phyloP scores from a whole-genome alignment of 2,888 invertebrate species.

The Polyommatus iphigenia region DNA sequence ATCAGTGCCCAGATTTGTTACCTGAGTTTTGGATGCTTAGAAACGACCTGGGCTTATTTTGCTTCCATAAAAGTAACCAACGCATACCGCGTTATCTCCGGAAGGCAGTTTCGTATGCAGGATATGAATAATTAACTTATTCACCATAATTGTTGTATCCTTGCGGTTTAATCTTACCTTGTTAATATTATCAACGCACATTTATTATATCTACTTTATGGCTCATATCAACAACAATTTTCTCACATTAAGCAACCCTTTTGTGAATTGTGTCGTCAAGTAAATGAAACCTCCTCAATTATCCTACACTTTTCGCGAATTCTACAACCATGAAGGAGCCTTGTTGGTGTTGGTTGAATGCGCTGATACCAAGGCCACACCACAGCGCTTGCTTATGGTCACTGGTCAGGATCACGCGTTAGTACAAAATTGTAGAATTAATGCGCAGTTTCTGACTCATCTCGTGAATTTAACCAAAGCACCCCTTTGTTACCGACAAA shows the following conservation, averaged over 20 bases:
- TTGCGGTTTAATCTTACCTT: constrained; percentile 9
- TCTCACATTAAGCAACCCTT: background rate
- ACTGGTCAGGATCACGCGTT: no score
- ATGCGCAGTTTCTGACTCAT: no score
- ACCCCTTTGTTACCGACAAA: no score
- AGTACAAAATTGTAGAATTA: no score
- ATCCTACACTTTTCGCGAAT: no score
- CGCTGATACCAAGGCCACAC: no score
- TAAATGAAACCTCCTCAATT: background rate
- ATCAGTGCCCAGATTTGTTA: no score
- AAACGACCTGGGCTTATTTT: background rate
- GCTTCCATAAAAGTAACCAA: background rate
- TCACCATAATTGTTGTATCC: constrained; percentile 10
- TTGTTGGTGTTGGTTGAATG: no score
- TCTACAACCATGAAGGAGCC: no score
- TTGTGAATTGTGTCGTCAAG: background rate
- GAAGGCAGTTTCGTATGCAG: background rate
- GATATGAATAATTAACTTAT: constrained; percentile 18
- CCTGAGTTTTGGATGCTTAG: no score
- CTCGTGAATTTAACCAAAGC: no score
- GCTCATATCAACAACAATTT: background rate
- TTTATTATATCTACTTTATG: background rate
- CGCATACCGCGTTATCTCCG: background rate
- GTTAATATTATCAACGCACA: background rate
- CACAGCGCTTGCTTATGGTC: no score